These are phyloP conservation scores for Lepus timidus DNA, from an alignment of 2,113 vertebrate species.

Conservation along the genomic window DNA sequence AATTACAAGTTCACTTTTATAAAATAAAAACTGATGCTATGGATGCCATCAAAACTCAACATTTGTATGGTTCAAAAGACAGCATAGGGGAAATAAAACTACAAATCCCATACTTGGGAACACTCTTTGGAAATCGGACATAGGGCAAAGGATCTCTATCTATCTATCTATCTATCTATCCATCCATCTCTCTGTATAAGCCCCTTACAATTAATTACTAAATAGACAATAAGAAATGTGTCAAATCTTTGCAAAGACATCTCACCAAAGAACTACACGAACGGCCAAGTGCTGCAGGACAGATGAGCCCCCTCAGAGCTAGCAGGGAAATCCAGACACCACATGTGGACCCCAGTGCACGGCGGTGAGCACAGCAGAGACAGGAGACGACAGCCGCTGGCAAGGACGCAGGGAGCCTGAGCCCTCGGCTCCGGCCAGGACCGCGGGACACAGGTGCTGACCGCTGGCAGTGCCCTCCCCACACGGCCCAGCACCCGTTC, in stretches of 20 bases:
- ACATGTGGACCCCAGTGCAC: no score
- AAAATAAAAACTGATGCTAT: neutral
- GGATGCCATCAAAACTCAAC: neutral
- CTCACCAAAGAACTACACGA: neutral
- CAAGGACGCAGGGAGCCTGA: no score
- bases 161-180: no score
- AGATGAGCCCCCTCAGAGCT: neutral
- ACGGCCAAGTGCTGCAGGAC: neutral
- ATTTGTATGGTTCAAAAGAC: neutral
- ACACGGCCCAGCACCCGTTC: no score
- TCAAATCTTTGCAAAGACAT: neutral
- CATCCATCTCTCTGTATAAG: no score
- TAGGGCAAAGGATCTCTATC: neutral
- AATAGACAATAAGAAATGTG: neutral
- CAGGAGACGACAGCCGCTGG: no score
- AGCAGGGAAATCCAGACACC: no score
- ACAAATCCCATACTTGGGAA: neutral
- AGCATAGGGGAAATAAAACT: neutral
- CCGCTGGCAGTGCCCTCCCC: no score
- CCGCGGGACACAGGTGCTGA: no score
- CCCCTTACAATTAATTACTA: neutral
- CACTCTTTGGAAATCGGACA: neutral
- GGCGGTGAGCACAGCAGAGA: no score
- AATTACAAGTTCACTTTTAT: no score
- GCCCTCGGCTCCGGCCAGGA: no score